Conservation (phyloP, 1,140 invertebrate species). For the Magallana angulata region DNA sequence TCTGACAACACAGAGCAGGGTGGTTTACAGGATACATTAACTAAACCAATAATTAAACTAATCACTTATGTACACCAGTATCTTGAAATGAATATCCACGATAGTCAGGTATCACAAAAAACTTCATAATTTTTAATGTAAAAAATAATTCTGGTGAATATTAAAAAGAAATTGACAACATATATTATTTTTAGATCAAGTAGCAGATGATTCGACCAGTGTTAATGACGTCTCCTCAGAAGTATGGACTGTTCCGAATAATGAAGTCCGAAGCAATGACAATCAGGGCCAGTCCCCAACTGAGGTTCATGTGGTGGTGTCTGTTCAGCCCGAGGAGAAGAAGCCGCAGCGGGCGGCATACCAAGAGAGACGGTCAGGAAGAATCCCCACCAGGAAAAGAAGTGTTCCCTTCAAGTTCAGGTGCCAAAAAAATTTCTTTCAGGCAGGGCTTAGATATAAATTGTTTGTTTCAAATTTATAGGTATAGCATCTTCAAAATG, state of each 20-base stretch:
- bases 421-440: constrained; percentile 39
- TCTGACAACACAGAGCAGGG: no score
- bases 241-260: background rate
- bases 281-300: background rate
- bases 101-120: no score
- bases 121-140: no score
- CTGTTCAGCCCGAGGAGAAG: constrained; percentile 6
- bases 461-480: background rate
- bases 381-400: constrained; percentile 66
- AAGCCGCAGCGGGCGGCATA: background rate
- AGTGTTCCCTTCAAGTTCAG: constrained; percentile 72
- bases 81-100: no score
- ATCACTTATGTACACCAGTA: no score
- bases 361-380: constrained; percentile 67
- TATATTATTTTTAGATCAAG: background rate
- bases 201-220: background rate
- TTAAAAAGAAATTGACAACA: no score
- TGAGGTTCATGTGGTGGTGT: background rate
- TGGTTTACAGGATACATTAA: no score
- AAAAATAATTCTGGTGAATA: no score
- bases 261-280: background rate
- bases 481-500: background rate
- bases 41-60: no score
- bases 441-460: background rate
- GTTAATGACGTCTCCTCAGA: background rate